Evolutionary conservation across 2,113 vertebrate genomes (phyloP), one percentile per base, ranked within the genome.

Genomic region (Dicentrarchus labrax): DNA sequence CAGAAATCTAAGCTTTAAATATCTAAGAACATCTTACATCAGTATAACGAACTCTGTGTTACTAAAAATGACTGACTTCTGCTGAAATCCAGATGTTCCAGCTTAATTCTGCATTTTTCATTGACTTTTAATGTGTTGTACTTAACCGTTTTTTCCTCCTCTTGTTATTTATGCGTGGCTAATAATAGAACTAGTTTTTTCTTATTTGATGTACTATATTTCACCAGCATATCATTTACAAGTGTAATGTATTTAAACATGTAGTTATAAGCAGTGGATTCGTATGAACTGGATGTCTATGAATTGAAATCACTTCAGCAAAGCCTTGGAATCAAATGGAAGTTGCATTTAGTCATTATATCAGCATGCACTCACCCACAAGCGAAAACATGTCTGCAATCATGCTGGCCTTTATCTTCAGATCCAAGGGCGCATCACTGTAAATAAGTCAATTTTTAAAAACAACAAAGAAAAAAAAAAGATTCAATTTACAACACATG

Each of bases 371-470:
- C 98, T 98, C 85, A 99, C 98, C 98, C 94, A 99, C 96, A 91
- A 99, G 96, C 61, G 97, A 99, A 93, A 99, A 97, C 98, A 99
- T 99, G 94, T 99, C 98, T 80, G 98, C 97, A 76, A 99, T 97
- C 97, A 99, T 97, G 93, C 97, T 99, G 93, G 98, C 98, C 96
- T 99, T 99, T 94, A 99, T 97, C 96, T 99, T 99, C 93, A 99
- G 92, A 93, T 99, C 98, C 95, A 99, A 95, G 80, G 98, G 98
- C 60, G 98, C 96, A 94, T 99, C 98, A 84, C 98, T 99, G 87
- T 72, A 92, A 91, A 90, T 65, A 76, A 90, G 72, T 11, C 2
- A 30, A 66, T 77, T 48, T 60, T 17, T 51, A 45, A 50, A 69
- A 30, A 15, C 62, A 43, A 79, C 36, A 22, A 22, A 54, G 24